These are phyloP conservation scores for Atherinosoma microstoma DNA, from an alignment of 2,797 vertebrate genomes.

Conservation along the genomic window DNA sequence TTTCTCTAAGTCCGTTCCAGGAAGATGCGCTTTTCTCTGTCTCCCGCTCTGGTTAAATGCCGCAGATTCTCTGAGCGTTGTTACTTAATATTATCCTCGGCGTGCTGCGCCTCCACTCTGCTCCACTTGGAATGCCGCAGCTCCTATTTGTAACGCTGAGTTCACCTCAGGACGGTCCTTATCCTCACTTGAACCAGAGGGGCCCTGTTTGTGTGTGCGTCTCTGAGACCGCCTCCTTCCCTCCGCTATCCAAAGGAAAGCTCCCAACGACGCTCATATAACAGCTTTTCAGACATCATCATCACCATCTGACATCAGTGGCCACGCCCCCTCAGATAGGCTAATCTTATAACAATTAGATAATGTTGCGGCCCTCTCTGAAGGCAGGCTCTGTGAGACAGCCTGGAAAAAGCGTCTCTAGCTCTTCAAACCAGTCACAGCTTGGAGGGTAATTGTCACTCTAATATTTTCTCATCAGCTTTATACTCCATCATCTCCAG, in stretches of 20 bases:
- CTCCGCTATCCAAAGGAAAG: conserved; percentile 39
- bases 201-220: conserved; percentile 42
- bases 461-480: too few relatives aligned
- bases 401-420: background rate
- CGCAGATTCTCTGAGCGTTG: conserved; percentile 21
- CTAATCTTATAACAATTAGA: conserved; percentile 69
- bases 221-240: conserved; percentile 47
- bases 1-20: conserved; percentile 5
- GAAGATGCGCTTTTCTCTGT: background rate
- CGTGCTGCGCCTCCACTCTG: conserved; percentile 66
- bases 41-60: conserved; percentile 9
- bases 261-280: conserved; percentile 59
- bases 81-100: conserved; percentile 54
- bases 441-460: background rate
- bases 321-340: conserved; percentile 45
- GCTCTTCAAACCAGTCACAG: background rate
- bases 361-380: conserved; percentile 59
- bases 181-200: conserved; percentile 80
- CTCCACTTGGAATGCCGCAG: conserved; percentile 74
- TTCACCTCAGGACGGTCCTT: conserved; percentile 82
- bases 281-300: conserved; percentile 44
- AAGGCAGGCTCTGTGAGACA: background rate
- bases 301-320: conserved; percentile 58
- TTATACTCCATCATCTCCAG: too few relatives aligned
- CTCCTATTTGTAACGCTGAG: conserved; percentile 83